phyloP scores from a whole-genome alignment of 2,113 vertebrate genomes.

The Oncorhynchus masou region DNA sequence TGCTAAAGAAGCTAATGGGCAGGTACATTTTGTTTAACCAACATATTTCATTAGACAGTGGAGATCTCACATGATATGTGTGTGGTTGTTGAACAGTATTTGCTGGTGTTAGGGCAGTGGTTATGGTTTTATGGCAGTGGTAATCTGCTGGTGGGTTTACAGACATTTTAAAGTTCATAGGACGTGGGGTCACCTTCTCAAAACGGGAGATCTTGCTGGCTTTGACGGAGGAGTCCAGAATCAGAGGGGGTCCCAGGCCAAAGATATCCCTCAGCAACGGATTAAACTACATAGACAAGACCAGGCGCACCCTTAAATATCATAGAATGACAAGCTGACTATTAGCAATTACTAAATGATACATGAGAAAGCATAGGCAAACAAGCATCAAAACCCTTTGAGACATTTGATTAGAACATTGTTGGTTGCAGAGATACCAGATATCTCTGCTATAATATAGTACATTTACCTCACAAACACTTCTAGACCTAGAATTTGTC shows the following conservation, averaged over 20 bases:
- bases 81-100: background rate
- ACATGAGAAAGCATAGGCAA: background rate
- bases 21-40: no score
- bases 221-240: constrained; percentile 83
- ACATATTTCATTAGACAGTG: background rate
- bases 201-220: constrained; percentile 87
- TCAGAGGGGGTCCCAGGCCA: constrained; percentile 83
- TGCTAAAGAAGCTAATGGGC: background rate
- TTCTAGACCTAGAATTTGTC: background rate
- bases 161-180: background rate
- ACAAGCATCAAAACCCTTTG: background rate
- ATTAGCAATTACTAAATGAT: background rate
- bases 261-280: constrained; percentile 92
- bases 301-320: background rate
- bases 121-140: background rate
- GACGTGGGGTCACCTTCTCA: constrained; percentile 81
- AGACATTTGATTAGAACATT: background rate
- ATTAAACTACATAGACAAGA: constrained; percentile 77
- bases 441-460: background rate
- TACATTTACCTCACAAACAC: background rate
- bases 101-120: background rate
- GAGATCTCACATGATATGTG: background rate
- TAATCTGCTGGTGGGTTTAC: background rate
- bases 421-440: background rate
- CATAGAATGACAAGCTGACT: background rate